Base-by-base conservation (phyloP, 2,888 invertebrate species). In the Leuctra nigra region DNA sequence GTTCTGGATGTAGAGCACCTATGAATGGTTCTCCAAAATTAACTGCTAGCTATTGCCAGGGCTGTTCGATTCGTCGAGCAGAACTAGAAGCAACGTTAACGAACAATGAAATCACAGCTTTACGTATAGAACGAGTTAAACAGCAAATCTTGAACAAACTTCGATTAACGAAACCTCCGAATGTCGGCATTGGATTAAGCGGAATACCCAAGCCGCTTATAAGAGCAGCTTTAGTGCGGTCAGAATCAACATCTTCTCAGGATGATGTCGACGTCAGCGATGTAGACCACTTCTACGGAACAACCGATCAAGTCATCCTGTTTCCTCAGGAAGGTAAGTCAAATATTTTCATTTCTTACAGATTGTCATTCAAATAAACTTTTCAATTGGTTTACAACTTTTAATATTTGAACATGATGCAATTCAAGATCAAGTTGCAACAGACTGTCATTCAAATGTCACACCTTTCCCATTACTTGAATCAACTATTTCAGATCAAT, bases 71-170 rank as follows among this genome's bases (percentile, higher is more conserved):
- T 1, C 9, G 59, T 7, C 48, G 55, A 2, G 48, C 38, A 9
- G 52, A 44, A 1, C 38, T 53, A 4, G 61, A 61, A 47, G 20
- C 20, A 4, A 44, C 16, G 1, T 11, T 54, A 14, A 25, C 41
- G 9, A 62, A 63, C 9, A 61, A 65, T 48, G 66, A 70, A n/a
- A 70, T 87, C 54, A 85, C 83, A 0, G 81, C 81, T 33, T 75
- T 86, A 35, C 75, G 91, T 61, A 82, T 91, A 60, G 88, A 90
- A 70, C 86, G 86, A 65, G 87, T 90, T 48, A 91, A 91, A 71
- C 83, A 87, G 69, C 89, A 90, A 73, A 91, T 91, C 25, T 69
- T 91, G 65, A 86, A 85, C 72, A 91, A 90, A 71, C 68, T 91
- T 55, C 72, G 90, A 61, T 71, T 91, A 55, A 86, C 83, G 56